phyloP scores from a whole-genome alignment of 2,113 vertebrate species.

The Gavia stellata region DNA sequence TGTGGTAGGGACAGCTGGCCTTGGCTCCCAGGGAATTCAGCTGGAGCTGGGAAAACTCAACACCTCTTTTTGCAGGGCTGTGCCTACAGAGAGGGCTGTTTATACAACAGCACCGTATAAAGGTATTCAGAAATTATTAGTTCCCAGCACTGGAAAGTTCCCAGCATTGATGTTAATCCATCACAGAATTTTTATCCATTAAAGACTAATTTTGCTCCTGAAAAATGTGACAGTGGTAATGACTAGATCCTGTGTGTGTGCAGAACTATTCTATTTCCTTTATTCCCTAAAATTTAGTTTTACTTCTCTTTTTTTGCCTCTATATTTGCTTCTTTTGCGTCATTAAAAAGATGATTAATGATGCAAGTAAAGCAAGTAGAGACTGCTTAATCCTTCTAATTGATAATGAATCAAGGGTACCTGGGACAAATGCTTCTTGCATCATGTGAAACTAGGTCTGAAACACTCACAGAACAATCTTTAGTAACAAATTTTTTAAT shows the following conservation, averaged over 20 bases:
- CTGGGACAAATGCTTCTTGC: not conserved
- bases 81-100: not conserved
- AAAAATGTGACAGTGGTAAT: slow-evolving; percentile 17
- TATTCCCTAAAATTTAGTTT: not conserved
- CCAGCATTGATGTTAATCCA: not conserved
- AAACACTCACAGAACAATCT: not conserved
- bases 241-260: not conserved
- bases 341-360: slow-evolving; percentile 50
- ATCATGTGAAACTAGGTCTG: not conserved
- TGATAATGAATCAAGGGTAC: slow-evolving; percentile 10
- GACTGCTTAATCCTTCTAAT: slow-evolving; percentile 13
- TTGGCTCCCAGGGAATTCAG: not conserved
- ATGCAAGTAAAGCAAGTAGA: slow-evolving; percentile 6
- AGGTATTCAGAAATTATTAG: not conserved
- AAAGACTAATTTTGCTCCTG: not conserved
- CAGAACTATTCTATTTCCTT: not conserved
- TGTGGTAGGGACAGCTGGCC: not conserved
- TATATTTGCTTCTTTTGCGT: slow-evolving; percentile 29
- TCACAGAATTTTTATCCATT: slow-evolving; percentile 22
- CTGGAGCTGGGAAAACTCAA: not conserved
- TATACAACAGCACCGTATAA: not conserved
- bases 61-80: not conserved
- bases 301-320: not conserved
- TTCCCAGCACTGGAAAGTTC: not conserved
- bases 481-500: not conserved